Evolutionary conservation across 2,888 invertebrate species (phyloP), one percentile per base, ranked within the genome.

Genomic region (Drosophila mulleri): DNA sequence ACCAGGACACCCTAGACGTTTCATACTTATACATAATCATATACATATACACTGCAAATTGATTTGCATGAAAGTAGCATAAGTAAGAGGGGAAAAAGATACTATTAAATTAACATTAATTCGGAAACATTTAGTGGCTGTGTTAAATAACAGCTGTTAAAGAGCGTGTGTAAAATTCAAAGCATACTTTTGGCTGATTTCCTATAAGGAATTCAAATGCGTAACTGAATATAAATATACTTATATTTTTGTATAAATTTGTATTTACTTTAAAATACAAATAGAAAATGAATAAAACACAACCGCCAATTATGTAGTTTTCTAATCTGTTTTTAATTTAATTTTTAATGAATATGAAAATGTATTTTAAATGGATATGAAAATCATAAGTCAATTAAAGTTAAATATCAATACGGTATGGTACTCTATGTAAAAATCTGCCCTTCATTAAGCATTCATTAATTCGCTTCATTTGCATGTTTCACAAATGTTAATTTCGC

Each of bases 121-220:
- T 7, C 2, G 6, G 32, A 26, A 42, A 16, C 23, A 35, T 37
- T 12, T 18, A 35, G 35, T n/a, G 20, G 23, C 18, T 7, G 20
- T 16, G 32, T 18, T 41, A 32, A 42, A 1, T 42, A 42, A 48
- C 16, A 32, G 23, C 9, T 32, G 5, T 11, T 41, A 11, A 14
- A 32, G 6, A 11, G 18, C 11, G 8, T 26, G 37, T 23, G 1
- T n/a, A 9, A 45, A 67, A 50, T 39, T 58, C 14, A 57, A 45
- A 52, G 78, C 67, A 72, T 54, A 61, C 53, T 58, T 58, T 57
- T 5, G 39, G 58, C 47, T 35, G 16, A 59, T 32, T 26, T 8
- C 14, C 14, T 7, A 7, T 14, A n/a, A 5, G 4, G 8, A 14
- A 3, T 50, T 12, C 11, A 37, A 14, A 37, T 35, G 4, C 35